Evolutionary conservation across 2,888 invertebrate species (phyloP).

Genomic region (Rhopalosiphum nymphaeae): DNA sequence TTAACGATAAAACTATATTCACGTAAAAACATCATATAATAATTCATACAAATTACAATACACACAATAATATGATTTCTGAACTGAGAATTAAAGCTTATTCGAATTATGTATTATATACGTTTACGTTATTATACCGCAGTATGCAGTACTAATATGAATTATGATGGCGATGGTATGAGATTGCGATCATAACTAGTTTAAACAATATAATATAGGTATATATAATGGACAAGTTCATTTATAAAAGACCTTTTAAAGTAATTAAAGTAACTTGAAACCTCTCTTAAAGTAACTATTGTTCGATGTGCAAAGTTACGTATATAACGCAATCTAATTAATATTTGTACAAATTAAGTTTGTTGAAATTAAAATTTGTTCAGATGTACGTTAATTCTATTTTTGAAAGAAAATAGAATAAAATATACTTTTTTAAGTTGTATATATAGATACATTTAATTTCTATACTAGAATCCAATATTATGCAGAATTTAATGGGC

Average conservation of each 20-base stretch:
- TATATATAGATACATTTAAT: background rate
- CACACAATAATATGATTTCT: background rate
- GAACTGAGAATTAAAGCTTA: background rate
- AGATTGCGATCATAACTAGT: background rate
- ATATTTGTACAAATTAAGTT: background rate
- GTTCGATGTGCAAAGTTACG: background rate
- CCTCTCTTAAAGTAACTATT: background rate
- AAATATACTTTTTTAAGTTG: background rate
- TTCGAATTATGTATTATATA: background rate
- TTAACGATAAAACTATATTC: background rate
- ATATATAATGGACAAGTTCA: background rate
- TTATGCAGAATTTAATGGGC: background rate
- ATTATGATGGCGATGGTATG: background rate
- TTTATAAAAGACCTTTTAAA: background rate
- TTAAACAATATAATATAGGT: background rate
- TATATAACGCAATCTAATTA: background rate
- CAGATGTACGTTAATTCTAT: background rate
- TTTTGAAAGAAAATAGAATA: background rate
- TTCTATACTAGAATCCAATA: background rate
- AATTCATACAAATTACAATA: background rate
- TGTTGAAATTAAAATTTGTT: background rate
- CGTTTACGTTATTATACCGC: background rate
- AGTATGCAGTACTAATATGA: background rate
- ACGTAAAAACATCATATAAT: too few species aligned
- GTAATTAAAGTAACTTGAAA: background rate